These are phyloP conservation scores for Oxycera nigricornis DNA, from an alignment of 2,888 invertebrate genomes.

Conservation along the genomic window DNA sequence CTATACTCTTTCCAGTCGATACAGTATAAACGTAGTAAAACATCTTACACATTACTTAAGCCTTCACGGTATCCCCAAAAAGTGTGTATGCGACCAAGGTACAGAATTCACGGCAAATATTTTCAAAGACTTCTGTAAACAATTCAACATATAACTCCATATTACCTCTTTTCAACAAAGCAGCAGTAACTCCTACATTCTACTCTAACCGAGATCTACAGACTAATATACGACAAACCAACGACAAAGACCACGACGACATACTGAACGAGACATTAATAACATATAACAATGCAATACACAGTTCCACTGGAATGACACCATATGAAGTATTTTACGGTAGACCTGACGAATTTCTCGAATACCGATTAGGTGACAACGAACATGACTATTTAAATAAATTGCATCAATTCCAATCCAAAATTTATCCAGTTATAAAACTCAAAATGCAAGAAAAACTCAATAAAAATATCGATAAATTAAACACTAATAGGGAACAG, in stretches of 20 bases:
- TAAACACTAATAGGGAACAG: slow-evolving; percentile 22
- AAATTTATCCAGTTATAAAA: slow-evolving; percentile 38
- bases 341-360: no score
- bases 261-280: slow-evolving; percentile 42
- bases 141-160: background rate
- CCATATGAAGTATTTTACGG: slow-evolving; percentile 38
- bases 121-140: background rate
- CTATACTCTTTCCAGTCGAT: background rate
- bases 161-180: background rate
- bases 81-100: slow-evolving; percentile 11
- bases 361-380: no score
- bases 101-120: background rate
- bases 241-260: slow-evolving; percentile 41
- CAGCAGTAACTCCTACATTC: background rate
- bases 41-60: background rate
- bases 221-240: slow-evolving; percentile 42
- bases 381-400: slow-evolving; percentile 39
- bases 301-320: slow-evolving; percentile 41
- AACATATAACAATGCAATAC: slow-evolving; percentile 43
- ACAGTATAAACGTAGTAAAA: slow-evolving; percentile 13
- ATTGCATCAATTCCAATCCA: slow-evolving; percentile 36
- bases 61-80: background rate
- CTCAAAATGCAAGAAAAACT: slow-evolving; percentile 14
- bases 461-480: slow-evolving; percentile 16
- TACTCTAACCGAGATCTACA: background rate